phyloP scores from a whole-genome alignment of 2,888 invertebrate genomes.

The Thysanoteuthis rhombus region DNA sequence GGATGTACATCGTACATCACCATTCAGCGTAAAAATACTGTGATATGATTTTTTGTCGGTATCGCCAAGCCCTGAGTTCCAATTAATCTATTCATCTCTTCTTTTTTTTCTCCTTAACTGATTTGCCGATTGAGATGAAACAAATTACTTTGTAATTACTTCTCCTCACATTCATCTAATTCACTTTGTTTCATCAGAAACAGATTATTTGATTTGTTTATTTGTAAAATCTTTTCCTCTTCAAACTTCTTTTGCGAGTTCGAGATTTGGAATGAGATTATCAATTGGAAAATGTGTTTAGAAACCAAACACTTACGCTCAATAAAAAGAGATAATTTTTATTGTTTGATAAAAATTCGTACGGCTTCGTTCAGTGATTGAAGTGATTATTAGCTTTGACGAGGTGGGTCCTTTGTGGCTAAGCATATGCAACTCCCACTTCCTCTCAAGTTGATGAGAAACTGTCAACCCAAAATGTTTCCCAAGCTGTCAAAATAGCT shows the following conservation, averaged over 20 bases:
- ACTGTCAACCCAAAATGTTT: no score
- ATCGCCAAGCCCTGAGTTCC: no score
- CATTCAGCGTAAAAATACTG: no score
- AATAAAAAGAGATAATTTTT: neutral
- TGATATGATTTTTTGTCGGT: no score
- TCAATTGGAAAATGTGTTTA: neutral
- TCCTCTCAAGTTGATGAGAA: no score
- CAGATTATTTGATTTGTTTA: neutral
- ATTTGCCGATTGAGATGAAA: neutral
- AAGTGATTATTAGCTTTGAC: neutral
- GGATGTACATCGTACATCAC: no score
- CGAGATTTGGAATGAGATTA: neutral
- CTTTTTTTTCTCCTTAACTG: neutral
- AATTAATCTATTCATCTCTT: neutral
- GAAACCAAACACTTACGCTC: neutral
- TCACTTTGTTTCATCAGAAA: neutral
- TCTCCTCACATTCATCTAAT: neutral
- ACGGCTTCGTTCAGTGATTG: neutral
- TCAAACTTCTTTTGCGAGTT: no score
- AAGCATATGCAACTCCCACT: no score
- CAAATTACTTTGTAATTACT: conserved; percentile 1
- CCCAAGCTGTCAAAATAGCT: no score
- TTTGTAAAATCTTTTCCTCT: neutral
- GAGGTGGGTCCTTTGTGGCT: no score
- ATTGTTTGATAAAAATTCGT: no score